Conservation (phyloP, 2,888 invertebrate species). For the Listrodromus nycthemerus region DNA sequence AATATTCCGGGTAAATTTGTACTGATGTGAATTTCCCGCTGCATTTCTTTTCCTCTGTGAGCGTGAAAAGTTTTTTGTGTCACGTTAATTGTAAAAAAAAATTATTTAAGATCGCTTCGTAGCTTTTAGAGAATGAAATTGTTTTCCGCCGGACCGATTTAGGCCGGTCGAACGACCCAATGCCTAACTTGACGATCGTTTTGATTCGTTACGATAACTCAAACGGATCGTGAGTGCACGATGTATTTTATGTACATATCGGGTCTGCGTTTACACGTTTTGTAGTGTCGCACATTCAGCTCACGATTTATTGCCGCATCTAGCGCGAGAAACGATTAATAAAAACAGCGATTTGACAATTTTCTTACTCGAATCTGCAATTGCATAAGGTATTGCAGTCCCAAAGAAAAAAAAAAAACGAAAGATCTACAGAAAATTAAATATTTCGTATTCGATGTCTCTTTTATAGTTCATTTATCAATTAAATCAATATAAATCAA, state of each 20-base stretch:
- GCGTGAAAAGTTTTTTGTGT: conserved; percentile 32
- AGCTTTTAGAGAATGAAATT: conserved; percentile 23
- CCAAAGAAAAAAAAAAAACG: not conserved
- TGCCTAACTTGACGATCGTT: conserved; percentile 29
- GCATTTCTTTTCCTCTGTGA: conserved; percentile 59
- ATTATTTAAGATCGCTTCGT: conserved; percentile 36
- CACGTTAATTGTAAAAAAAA: conserved; percentile 44
- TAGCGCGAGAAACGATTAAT: conserved; percentile 1
- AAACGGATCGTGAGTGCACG: not conserved
- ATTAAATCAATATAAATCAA: not conserved
- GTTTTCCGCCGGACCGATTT: not conserved
- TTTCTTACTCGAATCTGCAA: conserved; percentile 48
- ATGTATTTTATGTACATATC: conserved; percentile 10
- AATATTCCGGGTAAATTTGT: not conserved
- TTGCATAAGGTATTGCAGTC: conserved; percentile 53
- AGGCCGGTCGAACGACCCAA: not conserved
- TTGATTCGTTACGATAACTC: not conserved
- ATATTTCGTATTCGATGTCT: not conserved
- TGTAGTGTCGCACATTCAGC: not conserved
- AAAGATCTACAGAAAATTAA: not conserved
- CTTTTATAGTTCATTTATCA: not conserved
- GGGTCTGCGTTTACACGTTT: not conserved
- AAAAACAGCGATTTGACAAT: conserved; percentile 13
- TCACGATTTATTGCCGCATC: conserved; percentile 16
- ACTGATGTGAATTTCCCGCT: not conserved